Conservation (phyloP, 2,113 vertebrate species). For the Paralichthys olivaceus region DNA sequence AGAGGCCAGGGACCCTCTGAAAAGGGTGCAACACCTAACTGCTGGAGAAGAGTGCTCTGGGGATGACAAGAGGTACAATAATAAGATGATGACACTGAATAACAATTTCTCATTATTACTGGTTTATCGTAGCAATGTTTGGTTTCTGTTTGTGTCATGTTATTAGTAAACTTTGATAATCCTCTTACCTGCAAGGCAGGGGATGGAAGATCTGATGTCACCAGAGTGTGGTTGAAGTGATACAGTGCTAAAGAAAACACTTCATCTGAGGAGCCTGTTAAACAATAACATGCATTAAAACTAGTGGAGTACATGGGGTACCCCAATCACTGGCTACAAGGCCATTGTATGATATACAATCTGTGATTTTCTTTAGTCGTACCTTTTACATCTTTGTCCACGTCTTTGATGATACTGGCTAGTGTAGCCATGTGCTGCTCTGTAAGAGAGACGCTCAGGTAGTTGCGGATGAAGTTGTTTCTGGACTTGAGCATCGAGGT, state of each 20-base stretch:
- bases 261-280: conserved; percentile 92
- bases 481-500: conserved; percentile 97
- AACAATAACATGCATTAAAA: conserved; percentile 4
- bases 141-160: neutral
- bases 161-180: neutral
- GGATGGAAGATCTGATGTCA: conserved; percentile 97
- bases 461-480: conserved; percentile 98
- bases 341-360: neutral
- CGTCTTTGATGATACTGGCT: conserved; percentile 97
- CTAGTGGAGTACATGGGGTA: neutral
- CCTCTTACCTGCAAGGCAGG: conserved; percentile 90
- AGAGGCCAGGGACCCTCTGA: conserved; percentile 96
- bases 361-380: conserved; percentile 8
- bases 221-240: conserved; percentile 97
- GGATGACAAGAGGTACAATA: conserved; percentile 48
- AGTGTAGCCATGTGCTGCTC: conserved; percentile 98
- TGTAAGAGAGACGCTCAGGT: conserved; percentile 94
- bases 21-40: conserved; percentile 94
- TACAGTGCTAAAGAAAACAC: conserved; percentile 96
- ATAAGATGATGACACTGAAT: neutral
- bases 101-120: neutral
- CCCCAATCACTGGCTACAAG: neutral
- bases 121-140: neutral
- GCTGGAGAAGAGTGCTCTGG: conserved; percentile 94
- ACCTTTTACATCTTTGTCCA: conserved; percentile 98